Percentiles rank a stretch among this genome's conserved stretches.
Evolutionary conservation across 2,797 vertebrate genomes (phyloP).

Genomic region (Periparus ater): DNA sequence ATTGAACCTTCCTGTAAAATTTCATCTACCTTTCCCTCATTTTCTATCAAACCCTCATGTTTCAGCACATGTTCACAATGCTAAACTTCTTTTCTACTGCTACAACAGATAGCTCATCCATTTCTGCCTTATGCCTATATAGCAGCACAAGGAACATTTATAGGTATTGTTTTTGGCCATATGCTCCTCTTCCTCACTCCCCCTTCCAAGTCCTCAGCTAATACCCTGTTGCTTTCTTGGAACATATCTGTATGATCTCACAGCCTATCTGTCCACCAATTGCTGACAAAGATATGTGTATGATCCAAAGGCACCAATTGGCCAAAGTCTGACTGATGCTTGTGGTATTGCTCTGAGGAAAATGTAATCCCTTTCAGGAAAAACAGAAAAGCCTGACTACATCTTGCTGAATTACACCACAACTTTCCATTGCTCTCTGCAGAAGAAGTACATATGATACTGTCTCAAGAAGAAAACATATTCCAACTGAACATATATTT

Average conservation of each 20-base stretch:
- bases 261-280: slow-evolving; percentile 34
- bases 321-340: slow-evolving; percentile 33
- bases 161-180: slow-evolving; percentile 52
- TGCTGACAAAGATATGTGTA: not conserved
- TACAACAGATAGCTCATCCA: not conserved
- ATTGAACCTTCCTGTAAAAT: not conserved
- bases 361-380: slow-evolving; percentile 14
- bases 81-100: not conserved
- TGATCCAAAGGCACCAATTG: slow-evolving; percentile 24
- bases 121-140: not conserved
- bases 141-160: slow-evolving; percentile 6
- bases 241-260: slow-evolving; percentile 52
- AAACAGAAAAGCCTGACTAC: not conserved
- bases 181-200: slow-evolving; percentile 35
- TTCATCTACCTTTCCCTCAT: not conserved
- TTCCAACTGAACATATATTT: not conserved
- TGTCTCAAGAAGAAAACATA: not conserved
- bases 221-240: slow-evolving; percentile 63
- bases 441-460: not conserved
- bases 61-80: not conserved
- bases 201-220: slow-evolving; percentile 29
- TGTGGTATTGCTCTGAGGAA: slow-evolving; percentile 2
- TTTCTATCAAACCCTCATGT: not conserved
- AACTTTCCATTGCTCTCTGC: not conserved
- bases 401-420: not conserved